Percentiles rank a stretch among this genome's conserved stretches.
phyloP scores from a whole-genome alignment of 2,113 vertebrate genomes.

The Scolopax mira region DNA sequence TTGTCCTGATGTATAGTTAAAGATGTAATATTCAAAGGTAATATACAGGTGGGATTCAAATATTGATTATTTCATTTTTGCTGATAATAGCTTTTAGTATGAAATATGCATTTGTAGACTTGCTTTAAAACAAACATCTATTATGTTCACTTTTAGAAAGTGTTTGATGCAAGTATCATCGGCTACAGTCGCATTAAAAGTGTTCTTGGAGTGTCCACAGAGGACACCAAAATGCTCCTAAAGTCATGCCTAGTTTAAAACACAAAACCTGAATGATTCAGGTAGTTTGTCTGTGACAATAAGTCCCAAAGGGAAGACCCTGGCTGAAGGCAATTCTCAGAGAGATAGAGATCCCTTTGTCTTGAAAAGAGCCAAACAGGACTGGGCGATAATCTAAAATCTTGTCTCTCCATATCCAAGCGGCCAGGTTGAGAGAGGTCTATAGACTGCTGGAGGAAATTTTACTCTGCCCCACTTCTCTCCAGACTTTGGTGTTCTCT shows the following conservation, averaged over 20 bases:
- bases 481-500: neutral
- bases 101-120: neutral
- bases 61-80: neutral
- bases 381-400: neutral
- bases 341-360: neutral
- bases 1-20: neutral
- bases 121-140: neutral
- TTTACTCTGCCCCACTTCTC: neutral
- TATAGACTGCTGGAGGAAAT: neutral
- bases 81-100: neutral
- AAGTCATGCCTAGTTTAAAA: neutral
- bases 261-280: neutral
- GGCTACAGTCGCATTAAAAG: neutral
- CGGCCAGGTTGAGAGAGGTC: neutral
- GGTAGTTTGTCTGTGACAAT: neutral
- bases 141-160: neutral
- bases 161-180: neutral
- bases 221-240: neutral
- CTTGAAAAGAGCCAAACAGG: neutral
- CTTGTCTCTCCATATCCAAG: neutral
- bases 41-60: neutral
- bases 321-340: neutral
- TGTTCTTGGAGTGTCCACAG: neutral
- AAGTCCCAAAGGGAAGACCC: neutral
- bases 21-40: neutral